Conservation (phyloP, 2,888 invertebrate genomes). For the Phymatocera aterrima region DNA sequence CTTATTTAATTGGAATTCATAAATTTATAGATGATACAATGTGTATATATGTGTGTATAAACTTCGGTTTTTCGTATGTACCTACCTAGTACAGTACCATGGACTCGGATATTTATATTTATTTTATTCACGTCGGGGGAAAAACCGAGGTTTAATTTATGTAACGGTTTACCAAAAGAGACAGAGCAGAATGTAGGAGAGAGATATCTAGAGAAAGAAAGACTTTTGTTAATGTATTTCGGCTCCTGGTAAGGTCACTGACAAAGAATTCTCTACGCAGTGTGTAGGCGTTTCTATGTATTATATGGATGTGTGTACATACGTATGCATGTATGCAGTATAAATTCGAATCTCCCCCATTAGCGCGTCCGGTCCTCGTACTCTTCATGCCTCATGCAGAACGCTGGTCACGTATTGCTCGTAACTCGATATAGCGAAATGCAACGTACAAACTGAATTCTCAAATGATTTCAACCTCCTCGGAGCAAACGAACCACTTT, state of each 20-base stretch:
- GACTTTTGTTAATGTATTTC: not conserved
- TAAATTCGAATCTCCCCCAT: constrained; percentile 53
- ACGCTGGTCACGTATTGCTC: constrained; percentile 67
- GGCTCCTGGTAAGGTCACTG: constrained; percentile 28
- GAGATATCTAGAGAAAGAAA: not conserved
- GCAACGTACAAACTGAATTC: constrained; percentile 65
- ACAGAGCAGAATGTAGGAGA: not conserved
- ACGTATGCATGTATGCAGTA: not conserved
- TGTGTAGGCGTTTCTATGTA: too few species aligned
- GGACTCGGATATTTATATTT: not conserved
- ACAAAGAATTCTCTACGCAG: constrained; percentile 8
- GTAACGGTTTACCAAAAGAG: constrained; percentile 10
- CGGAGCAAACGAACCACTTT: constrained; percentile 14
- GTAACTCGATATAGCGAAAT: constrained; percentile 69
- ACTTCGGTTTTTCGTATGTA: not conserved
- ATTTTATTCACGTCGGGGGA: not conserved
- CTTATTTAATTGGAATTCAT: too few species aligned
- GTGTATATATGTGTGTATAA: too few species aligned
- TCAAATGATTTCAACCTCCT: constrained; percentile 26
- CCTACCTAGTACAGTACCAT: not conserved
- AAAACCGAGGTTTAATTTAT: constrained; percentile 11
- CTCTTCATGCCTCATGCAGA: constrained; percentile 54
- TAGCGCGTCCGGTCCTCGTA: constrained; percentile 47
- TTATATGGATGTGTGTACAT: not conserved
- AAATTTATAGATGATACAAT: too few species aligned